phyloP scores from a whole-genome alignment of 2,113 vertebrate species.

The Vulpes ferrilata region DNA sequence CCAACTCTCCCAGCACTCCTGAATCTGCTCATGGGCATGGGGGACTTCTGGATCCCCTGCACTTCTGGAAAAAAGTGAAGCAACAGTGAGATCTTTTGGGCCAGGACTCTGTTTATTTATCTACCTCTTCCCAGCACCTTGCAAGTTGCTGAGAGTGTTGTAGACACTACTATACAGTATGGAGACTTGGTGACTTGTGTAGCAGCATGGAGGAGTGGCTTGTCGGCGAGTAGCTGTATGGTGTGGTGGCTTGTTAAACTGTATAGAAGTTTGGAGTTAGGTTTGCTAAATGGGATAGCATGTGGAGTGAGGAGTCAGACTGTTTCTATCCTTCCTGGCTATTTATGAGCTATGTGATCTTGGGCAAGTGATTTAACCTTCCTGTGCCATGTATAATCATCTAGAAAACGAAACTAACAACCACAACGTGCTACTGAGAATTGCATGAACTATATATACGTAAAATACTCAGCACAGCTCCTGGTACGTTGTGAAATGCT shows the following conservation, averaged over 20 bases:
- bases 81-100: not conserved
- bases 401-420: not conserved
- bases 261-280: not conserved
- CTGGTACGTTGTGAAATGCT: not conserved
- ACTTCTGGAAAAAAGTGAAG: not conserved
- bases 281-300: not conserved
- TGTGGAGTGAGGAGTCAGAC: not conserved
- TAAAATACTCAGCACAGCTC: not conserved
- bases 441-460: not conserved
- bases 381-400: conserved; percentile 13
- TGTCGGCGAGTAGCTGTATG: not conserved
- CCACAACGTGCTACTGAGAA: not conserved
- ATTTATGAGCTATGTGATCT: not conserved
- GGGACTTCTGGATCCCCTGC: not conserved
- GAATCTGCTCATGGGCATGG: not conserved
- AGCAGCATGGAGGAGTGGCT: not conserved
- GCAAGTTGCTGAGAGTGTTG: not conserved
- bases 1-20: not conserved
- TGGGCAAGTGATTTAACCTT: not conserved
- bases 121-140: not conserved
- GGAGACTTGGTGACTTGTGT: too few relatives aligned
- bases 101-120: not conserved
- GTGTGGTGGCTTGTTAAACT: not conserved
- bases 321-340: not conserved
- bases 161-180: not conserved